A percentile compares a stretch with the other conserved stretches of the same genome.
phyloP scores from a whole-genome alignment of 2,888 invertebrate species.

The Hydraecia micacea region DNA sequence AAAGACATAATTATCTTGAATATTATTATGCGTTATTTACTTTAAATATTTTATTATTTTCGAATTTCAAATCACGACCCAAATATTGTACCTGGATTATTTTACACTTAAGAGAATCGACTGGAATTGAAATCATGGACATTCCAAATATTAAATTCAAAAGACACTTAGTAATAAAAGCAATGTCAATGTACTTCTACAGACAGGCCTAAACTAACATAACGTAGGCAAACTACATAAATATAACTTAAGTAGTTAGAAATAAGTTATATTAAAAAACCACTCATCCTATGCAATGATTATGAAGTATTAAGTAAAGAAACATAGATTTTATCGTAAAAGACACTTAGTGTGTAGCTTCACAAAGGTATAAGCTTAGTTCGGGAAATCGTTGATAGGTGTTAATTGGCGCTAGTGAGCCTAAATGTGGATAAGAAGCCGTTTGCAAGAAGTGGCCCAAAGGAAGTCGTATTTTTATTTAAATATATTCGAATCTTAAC shows the following conservation, averaged over 20 bases:
- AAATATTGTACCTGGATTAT: slow-evolving; percentile 48
- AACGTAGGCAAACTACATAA: slow-evolving; percentile 12
- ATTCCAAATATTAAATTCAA: slow-evolving; percentile 52
- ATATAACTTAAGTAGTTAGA: slow-evolving; percentile 20
- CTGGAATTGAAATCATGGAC: slow-evolving; percentile 34
- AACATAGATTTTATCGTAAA: slow-evolving; percentile 46
- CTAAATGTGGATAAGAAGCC: background rate
- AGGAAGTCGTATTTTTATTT: background rate
- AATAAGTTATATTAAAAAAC: slow-evolving; percentile 28
- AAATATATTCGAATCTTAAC: background rate
- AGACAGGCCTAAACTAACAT: slow-evolving; percentile 49
- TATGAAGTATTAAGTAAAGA: slow-evolving; percentile 51
- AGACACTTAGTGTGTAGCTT: slow-evolving; percentile 49
- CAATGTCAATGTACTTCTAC: slow-evolving; percentile 1
- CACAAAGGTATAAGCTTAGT: slow-evolving; percentile 30
- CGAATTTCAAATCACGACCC: slow-evolving; percentile 28
- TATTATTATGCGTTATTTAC: slow-evolving; percentile 15
- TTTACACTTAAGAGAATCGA: slow-evolving; percentile 42
- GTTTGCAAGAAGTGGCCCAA: slow-evolving; percentile 2
- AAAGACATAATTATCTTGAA: slow-evolving; percentile 18
- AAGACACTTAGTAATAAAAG: slow-evolving; percentile 25
- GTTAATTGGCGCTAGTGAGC: slow-evolving; percentile 49
- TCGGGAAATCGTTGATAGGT: slow-evolving; percentile 10
- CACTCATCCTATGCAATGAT: slow-evolving; percentile 52
- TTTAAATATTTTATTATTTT: slow-evolving; percentile 21